Evolutionary conservation across 1,140 invertebrate species (phyloP), one percentile per base, ranked within the genome.

Genomic region (Harlomillsia oculata): DNA sequence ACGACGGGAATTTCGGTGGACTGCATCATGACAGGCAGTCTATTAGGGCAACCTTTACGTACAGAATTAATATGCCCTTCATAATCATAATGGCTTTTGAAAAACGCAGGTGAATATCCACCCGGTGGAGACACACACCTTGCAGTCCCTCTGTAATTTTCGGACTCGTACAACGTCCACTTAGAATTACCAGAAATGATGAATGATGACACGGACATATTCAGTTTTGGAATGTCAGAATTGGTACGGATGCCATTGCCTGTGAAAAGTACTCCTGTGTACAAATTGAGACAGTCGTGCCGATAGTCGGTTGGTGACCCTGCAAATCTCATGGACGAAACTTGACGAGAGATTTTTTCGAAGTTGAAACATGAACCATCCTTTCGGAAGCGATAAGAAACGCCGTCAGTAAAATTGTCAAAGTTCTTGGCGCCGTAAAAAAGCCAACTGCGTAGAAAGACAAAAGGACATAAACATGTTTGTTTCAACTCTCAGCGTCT

Each of bases 151-250:
- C 18, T 2, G 14, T 25, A 50, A 14, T 39, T 16, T 26, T 8
- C 1, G 8, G 16, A 3, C 14, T 50, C 48, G 18, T 37, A 50
- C 11, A 50, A 28, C 16, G 32, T 39, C 48, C 48, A 50, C 16
- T 39, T 37, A 11, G 32, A 37, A 34, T 39, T 50, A n/a, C 48
- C 48, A 14, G 32, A 18, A n/a, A 50, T 30, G n/a, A 50, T 50
- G 9, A 13, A 25, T 2, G 48, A 50, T 26, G 21, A 13, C 5
- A n/a, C 2, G 8, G 5, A 14, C 5, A n/a, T 23, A 16, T 9
- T n/a, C 0, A 36, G 2, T 16, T 39, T 39, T n/a, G 48, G 8
- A 5, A 26, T 26, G 18, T 37, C 21, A 21, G 3, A 5, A 37
- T 50, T 36, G 13, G 48, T 50, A 37, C 48, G 16, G 1, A 37